phyloP scores from a whole-genome alignment of 2,888 invertebrate species.

The Acronicta alni region DNA sequence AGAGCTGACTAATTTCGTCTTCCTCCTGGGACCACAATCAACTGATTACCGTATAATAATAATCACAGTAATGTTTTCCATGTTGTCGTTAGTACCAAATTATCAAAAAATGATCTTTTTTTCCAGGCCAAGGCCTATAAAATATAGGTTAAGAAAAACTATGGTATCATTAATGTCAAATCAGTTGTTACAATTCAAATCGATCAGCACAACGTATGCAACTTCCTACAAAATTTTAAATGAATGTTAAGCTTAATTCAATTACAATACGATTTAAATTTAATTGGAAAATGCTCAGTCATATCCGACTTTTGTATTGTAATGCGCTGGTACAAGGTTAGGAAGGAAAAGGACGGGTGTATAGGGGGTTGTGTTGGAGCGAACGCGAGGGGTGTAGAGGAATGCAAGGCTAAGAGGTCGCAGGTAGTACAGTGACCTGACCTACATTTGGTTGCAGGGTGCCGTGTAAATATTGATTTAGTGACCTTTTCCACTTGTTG shows the following conservation, averaged over 20 bases:
- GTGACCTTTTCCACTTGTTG: constrained; percentile 83
- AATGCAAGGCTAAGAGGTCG: constrained; percentile 85
- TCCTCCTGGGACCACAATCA: background rate
- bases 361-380: constrained; percentile 52
- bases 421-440: constrained; percentile 87
- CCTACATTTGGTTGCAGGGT: constrained; percentile 84
- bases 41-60: constrained; percentile 6
- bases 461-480: constrained; percentile 86
- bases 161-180: constrained; percentile 78
- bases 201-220: constrained; percentile 73
- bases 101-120: constrained; percentile 42
- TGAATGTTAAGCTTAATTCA: constrained; percentile 60
- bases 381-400: constrained; percentile 68
- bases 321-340: constrained; percentile 82
- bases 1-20: too few relatives aligned
- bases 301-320: constrained; percentile 84
- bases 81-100: constrained; percentile 33
- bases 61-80: constrained; percentile 30
- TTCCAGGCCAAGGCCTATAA: constrained; percentile 71
- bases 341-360: constrained; percentile 65
- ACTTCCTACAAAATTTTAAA: constrained; percentile 53
- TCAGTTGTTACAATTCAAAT: constrained; percentile 72
- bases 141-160: constrained; percentile 77
- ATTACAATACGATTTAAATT: constrained; percentile 70
- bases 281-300: constrained; percentile 70